These are phyloP conservation scores for Crenuchus spilurus DNA, from an alignment of 2,797 vertebrate genomes.

Conservation along the genomic window DNA sequence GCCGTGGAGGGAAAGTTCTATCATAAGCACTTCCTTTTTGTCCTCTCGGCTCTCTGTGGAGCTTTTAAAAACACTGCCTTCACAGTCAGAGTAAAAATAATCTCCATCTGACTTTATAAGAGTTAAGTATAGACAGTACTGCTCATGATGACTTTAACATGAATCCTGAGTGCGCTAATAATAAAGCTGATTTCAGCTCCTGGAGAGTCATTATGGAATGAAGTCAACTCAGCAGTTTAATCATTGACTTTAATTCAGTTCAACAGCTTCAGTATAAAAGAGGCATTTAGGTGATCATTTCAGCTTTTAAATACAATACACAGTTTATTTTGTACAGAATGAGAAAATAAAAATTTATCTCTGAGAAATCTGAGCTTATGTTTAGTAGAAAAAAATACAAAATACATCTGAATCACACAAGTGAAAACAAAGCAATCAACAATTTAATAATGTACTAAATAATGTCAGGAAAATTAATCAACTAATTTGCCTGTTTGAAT, in stretches of 20 bases:
- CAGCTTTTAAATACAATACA: constrained; percentile 6
- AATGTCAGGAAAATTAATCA: background rate
- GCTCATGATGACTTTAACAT: background rate
- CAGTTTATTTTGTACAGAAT: background rate
- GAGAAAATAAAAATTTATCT: too few relatives aligned
- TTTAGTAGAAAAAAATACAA: constrained; percentile 34
- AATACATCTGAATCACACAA: constrained; percentile 18
- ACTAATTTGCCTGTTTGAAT: background rate
- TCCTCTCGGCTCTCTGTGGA: constrained; percentile 66
- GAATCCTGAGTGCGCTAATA: background rate
- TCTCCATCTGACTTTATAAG: background rate
- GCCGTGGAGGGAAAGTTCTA: constrained; percentile 56
- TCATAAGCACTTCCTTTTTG: constrained; percentile 68
- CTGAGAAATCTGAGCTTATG: constrained; percentile 50
- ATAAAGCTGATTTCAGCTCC: too few relatives aligned
- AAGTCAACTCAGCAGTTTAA: too few relatives aligned
- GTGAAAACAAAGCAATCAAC: background rate
- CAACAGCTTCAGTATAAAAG: constrained; percentile 5
- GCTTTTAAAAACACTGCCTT: constrained; percentile 30
- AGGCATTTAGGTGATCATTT: constrained; percentile 15
- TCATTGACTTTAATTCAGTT: constrained; percentile 21
- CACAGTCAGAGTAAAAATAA: constrained; percentile 14
- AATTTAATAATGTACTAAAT: background rate
- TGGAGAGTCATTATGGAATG: too few relatives aligned
- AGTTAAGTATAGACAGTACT: background rate